Evolutionary conservation across 2,113 vertebrate species (phyloP).

Genomic region (Mobula birostris): DNA sequence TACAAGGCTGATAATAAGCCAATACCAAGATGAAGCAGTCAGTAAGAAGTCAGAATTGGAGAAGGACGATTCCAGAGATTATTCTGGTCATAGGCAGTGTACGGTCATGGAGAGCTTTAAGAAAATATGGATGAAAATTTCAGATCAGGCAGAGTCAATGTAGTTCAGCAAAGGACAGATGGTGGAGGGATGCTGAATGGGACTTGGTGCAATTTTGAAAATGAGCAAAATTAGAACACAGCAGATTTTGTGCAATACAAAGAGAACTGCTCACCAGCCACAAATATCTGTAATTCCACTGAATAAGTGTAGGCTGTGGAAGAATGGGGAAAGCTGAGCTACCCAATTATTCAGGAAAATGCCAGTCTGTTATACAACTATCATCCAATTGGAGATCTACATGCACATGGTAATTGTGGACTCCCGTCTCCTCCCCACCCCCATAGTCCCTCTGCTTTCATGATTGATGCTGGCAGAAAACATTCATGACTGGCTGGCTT

Average conservation of each 20-base stretch:
- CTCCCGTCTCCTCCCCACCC: too few species aligned
- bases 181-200: too few species aligned
- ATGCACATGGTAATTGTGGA: not conserved
- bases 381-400: not conserved
- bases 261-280: not conserved
- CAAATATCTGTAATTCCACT: not conserved
- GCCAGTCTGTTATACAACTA: not conserved
- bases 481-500: not conserved
- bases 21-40: too few species aligned
- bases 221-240: not conserved
- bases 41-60: too few species aligned
- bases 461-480: not conserved
- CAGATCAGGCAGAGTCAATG: too few species aligned
- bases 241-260: not conserved
- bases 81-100: too few species aligned
- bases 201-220: too few species aligned
- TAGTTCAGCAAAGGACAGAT: too few species aligned
- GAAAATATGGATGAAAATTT: too few species aligned
- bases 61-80: too few species aligned
- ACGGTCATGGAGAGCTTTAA: too few species aligned
- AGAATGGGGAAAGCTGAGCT: not conserved
- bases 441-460: not conserved
- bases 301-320: not conserved
- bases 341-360: not conserved
- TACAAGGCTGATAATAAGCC: too few species aligned